Evolutionary conservation across 2,797 vertebrate genomes (phyloP).

Genomic region (Eulemur rubriventer): DNA sequence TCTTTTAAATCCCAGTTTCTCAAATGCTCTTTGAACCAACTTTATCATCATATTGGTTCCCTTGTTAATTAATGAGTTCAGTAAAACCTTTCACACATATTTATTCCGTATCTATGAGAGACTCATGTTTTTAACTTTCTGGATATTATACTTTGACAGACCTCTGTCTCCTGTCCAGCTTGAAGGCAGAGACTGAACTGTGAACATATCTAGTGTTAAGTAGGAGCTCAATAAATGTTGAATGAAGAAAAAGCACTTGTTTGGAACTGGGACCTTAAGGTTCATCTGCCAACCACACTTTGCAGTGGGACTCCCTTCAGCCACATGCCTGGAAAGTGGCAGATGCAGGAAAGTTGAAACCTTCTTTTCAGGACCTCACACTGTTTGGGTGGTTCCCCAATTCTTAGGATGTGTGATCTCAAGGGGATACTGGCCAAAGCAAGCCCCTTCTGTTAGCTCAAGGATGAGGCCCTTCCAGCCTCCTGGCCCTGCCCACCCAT

Average conservation of each 20-base stretch:
- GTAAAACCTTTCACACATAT: neutral
- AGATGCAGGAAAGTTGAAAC: neutral
- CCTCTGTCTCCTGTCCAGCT: neutral
- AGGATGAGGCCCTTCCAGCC: neutral
- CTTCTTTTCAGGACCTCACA: neutral
- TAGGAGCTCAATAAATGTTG: neutral
- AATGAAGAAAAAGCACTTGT: neutral
- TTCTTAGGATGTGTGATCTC: neutral
- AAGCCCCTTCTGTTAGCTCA: neutral
- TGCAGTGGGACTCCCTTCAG: neutral
- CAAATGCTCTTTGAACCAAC: neutral
- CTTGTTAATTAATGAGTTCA: neutral
- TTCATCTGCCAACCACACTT: neutral
- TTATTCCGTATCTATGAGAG: neutral
- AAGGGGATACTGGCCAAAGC: neutral
- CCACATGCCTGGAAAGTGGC: neutral
- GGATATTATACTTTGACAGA: conserved; percentile 14
- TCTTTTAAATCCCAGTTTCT: neutral
- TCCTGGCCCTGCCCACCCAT: neutral
- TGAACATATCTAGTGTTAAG: neutral
- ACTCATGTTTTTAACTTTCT: neutral
- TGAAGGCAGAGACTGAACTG: neutral
- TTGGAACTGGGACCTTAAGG: neutral
- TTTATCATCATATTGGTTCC: neutral
- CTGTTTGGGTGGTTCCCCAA: neutral